Evolutionary conservation across 1,140 invertebrate genomes (phyloP), one percentile per base, ranked within the genome.

Genomic region (Eciton burchellii): DNA sequence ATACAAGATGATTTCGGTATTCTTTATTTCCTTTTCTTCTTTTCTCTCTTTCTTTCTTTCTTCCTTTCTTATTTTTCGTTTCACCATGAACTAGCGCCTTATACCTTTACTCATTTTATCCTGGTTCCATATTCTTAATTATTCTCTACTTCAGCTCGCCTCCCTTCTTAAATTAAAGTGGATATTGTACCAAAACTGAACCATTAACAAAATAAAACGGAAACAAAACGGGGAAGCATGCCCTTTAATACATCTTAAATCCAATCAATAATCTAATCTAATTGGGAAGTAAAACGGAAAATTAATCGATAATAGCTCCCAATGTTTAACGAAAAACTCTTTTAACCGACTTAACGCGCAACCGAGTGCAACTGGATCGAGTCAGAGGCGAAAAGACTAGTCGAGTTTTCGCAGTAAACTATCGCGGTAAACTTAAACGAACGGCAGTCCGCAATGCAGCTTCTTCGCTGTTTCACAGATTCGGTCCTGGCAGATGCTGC

Each of bases 131-230:
- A 65, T 54, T 68, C 68, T 77, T 68, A 68, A 24, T 56, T 35
- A 68, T 43, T 43, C 19, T 19, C 35, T 43, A 62, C 62, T 56
- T 54, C 74, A 68, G 5, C 21, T 62, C 4, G 2, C 35, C 43
- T 26, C 11, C 9, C 29, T 41, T 29, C 19, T 68, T 35, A 19
- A 1, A 49, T n/a, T 49, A 60, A 83, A 45, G 54, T 47, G 19
- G 52, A 57, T 71, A 49, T 6, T 43, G 57, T 49, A 56, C 41
- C 35, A 8, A 35, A 35, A 35, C 63, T 49, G 29, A 81, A 74
- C 81, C 84, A 74, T 71, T 88, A 71, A 84, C n/a, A 88, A 88
- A 87, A 70, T 88, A 87, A 24, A 24, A 52, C 54, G 47, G 56
- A 63, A 45, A 72, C 16, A 52, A 35, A 29, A 3, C 41, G 49